phyloP scores from a whole-genome alignment of 1,140 invertebrate species.

The Tribolium castaneum region DNA sequence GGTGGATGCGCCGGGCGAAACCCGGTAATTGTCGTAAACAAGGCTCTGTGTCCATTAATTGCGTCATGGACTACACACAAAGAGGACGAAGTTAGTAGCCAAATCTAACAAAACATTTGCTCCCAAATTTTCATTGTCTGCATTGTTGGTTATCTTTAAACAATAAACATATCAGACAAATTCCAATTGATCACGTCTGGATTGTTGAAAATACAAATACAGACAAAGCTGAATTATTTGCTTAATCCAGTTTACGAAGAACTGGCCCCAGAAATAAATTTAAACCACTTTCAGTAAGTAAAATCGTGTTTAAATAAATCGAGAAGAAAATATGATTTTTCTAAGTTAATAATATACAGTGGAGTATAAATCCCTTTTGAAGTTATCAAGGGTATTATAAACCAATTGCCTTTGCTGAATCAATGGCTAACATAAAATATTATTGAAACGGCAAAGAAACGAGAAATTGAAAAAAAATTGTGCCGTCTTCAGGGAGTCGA shows the following conservation, averaged over 20 bases:
- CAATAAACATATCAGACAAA: not conserved
- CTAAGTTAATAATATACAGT: constrained; percentile 6
- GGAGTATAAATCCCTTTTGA: constrained; percentile 8
- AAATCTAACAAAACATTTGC: not conserved
- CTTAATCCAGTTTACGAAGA: not conserved
- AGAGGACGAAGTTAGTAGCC: not conserved
- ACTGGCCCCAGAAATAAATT: not conserved
- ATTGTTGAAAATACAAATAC: not conserved
- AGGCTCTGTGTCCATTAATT: not conserved
- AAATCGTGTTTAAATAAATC: not conserved
- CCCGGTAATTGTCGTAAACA: not conserved
- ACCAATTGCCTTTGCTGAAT: not conserved
- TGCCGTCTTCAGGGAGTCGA: not conserved
- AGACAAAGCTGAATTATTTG: not conserved
- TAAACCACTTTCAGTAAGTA: not conserved
- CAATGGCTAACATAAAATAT: constrained; percentile 10
- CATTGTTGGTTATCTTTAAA: not conserved
- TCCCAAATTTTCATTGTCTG: not conserved
- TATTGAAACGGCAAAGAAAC: not conserved
- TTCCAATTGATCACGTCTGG: not conserved
- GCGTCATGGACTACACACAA: not conserved
- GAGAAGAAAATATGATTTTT: constrained; percentile 11
- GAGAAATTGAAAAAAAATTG: not conserved
- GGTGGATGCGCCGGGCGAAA: not conserved
- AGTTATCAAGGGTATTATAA: constrained; percentile 18